Evolutionary conservation across 1,140 invertebrate species (phyloP).

Genomic region (Drosophila lacteicornis): DNA sequence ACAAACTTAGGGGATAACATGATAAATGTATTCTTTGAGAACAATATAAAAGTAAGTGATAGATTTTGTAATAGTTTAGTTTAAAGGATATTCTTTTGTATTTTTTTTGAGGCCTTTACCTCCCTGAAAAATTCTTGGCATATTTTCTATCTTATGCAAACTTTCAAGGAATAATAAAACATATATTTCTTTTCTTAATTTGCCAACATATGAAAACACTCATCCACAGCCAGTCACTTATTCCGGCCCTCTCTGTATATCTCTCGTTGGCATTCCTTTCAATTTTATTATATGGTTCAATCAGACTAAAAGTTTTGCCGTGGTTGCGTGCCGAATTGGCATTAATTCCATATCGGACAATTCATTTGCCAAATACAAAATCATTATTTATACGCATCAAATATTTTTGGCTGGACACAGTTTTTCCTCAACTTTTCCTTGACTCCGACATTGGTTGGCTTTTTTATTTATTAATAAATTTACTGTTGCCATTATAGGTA

Average conservation of each 20-base stretch:
- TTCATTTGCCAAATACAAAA: conserved; percentile 74
- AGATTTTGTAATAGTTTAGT: neutral
- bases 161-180: neutral
- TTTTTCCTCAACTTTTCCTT: conserved; percentile 47
- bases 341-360: conserved; percentile 69
- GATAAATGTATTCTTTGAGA: too few relatives aligned
- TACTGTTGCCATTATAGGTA: conserved; percentile 11
- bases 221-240: conserved; percentile 4
- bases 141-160: conserved; percentile 1
- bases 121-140: neutral
- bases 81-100: neutral
- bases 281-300: conserved; percentile 52
- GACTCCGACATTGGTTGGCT: conserved; percentile 22
- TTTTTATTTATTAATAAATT: conserved; percentile 51
- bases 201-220: conserved; percentile 14
- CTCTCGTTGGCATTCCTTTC: conserved; percentile 10
- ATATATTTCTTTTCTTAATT: neutral
- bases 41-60: too few relatives aligned
- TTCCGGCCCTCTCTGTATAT: neutral
- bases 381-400: conserved; percentile 71
- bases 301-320: conserved; percentile 68
- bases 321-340: conserved; percentile 63
- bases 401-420: conserved; percentile 38
- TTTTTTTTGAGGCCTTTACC: neutral
- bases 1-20: too few relatives aligned